Evolutionary conservation across 2,113 vertebrate species (phyloP), one percentile per base, ranked within the genome.

Genomic region (Oncorhynchus mykiss): DNA sequence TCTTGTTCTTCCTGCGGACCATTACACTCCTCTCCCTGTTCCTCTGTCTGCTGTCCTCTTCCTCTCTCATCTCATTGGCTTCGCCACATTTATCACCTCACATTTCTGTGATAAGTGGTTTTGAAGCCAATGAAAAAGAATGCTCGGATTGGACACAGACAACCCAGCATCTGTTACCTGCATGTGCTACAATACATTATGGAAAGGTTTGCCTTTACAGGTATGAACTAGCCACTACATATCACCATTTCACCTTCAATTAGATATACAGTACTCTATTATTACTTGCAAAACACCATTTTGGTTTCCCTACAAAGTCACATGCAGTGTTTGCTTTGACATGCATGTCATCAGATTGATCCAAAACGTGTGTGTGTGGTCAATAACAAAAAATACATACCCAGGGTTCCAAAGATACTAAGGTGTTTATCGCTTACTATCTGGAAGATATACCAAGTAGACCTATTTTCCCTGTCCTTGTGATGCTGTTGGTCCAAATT

Each of bases 311-410:
- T 48, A 14, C 20, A 12, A 73, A 48, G 71, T 29, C 34, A 64
- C 67, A 62, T 62, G 59, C 51, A 54, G 14, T 51, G 25, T 27
- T 70, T 78, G 67, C 24, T 9, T 60, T 60, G 59, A 20, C 18
- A 60, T 60, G 59, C n/a, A 60, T 22, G 59, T 8, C 59, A 60
- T 22, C 59, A 60, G 6, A n/a, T 60, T 22, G 5, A 20, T 60
- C 18, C 14, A 22, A 18, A 13, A 7, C 5, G 22, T 24, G 22
- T 24, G 22, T 24, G 79, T 88, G 84, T 88, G 91, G 93, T 93
- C 94, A 94, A 95, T 97, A 95, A 94, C 95, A 94, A 95, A 93
- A 95, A 96, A 95, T 93, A 96, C 96, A 96, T 88, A 95, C 94
- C 93, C 91, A 88, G 92, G 93, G 91, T 96, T 93, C 93, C 93